Evolutionary conservation across 1,140 invertebrate genomes (phyloP), one percentile per base, ranked within the genome.

Genomic region (Bathynomus jamesi): DNA sequence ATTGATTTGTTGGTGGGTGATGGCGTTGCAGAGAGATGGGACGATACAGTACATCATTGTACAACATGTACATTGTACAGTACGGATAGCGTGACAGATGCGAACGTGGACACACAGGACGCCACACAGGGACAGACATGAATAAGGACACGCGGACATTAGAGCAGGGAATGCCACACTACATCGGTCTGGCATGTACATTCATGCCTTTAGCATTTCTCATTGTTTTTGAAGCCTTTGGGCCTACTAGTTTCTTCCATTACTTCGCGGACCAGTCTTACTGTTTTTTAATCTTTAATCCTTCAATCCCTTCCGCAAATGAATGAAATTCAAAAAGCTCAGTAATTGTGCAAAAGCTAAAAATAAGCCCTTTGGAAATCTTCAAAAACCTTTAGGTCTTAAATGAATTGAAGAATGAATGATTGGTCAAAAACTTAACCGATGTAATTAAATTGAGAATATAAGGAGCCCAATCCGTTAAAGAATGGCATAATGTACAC

Each of bases 1-100:
- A 61, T n/a, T n/a, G n/a, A n/a, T 70, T 70, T 67, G 66, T 30
- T 67, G 46, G 71, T 73, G 70, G 70, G 65, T 28, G 66, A 68
- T 85, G 84, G 85, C 77, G 76, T 76, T 74, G 72, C 70, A 77
- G 69, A 76, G 67, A 74, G 72, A 67, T 60, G 72, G 72, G 67
- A 73, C 69, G 29, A 62, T 73, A 70, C 72, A 53, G 71, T 73
- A 69, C 67, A 60, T 72, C 29, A 68, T 21, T 66, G 71, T 73
- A 69, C 68, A 70, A 53, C 21, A 21, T 17, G 21, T 11, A 53
- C 40, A 53, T 53, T 53, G 68, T 73, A 79, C 76, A 73, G 71
- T 76, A 74, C 74, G 78, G 74, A 79, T 78, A 78, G 78, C 78
- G 77, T 75, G 79, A 77, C 77, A 78, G 78, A 78, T 69, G 71